Evolutionary conservation across 2,888 invertebrate species (phyloP).

Genomic region (Chrysotoxum bicinctum): DNA sequence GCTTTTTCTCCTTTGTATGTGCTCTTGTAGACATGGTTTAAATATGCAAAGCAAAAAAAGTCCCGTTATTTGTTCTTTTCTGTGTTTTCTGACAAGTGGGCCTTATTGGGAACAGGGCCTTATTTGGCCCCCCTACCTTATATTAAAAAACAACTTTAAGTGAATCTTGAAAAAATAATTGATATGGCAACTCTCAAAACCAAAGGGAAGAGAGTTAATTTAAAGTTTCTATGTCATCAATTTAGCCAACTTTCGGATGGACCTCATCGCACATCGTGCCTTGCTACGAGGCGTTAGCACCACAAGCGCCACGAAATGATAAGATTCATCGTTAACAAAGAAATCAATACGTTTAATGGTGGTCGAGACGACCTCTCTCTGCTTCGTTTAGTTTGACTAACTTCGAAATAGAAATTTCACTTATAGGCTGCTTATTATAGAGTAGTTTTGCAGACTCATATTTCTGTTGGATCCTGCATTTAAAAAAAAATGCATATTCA

Average conservation of each 20-base stretch:
- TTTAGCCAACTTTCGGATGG: conserved; percentile 53
- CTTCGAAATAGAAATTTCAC: conserved; percentile 66
- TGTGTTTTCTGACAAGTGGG: no score
- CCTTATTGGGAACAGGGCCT: no score
- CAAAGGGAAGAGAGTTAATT: conserved; percentile 48
- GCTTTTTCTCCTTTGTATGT: no score
- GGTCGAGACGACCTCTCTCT: conserved; percentile 27
- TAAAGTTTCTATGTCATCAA: conserved; percentile 69
- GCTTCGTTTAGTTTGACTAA: conserved; percentile 21
- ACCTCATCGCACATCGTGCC: conserved; percentile 57
- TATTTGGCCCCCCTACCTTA: no score
- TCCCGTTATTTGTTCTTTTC: no score
- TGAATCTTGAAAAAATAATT: no score
- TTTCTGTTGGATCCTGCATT: conserved; percentile 55
- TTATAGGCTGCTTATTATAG: conserved; percentile 28
- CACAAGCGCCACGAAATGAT: conserved; percentile 56
- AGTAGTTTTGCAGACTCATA: conserved; percentile 30
- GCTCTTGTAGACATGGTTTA: no score
- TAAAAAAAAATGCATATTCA: conserved; percentile 60
- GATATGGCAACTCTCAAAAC: not conserved
- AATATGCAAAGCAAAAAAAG: no score
- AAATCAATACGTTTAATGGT: conserved; percentile 58
- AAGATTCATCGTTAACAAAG: conserved; percentile 25
- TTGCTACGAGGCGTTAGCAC: conserved; percentile 59
- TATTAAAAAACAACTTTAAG: no score